Conservation (phyloP, 1,140 invertebrate species). For the Polypedilum vanderplanki region DNA sequence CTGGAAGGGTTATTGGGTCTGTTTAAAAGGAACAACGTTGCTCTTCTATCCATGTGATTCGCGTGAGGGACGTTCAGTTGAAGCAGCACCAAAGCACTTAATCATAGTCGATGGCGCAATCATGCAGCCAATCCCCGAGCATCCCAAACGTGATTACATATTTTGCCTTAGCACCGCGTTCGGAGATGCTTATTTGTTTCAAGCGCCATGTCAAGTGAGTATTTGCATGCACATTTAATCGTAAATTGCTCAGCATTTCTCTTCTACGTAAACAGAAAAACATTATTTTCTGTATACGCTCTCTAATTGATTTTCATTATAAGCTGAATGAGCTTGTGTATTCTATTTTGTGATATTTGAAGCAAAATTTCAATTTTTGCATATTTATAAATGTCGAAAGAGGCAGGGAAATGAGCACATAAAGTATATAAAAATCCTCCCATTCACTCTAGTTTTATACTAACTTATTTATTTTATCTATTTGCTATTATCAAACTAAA, state of each 20-base stretch:
- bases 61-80: conserved; percentile 79
- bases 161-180: conserved; percentile 97
- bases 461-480: too few species aligned
- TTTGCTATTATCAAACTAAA: too few species aligned
- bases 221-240: too few species aligned
- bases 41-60: conserved; percentile 95
- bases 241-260: too few species aligned
- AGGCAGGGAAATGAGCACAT: not conserved
- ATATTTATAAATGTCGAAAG: not conserved
- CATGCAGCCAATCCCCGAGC: conserved; percentile 96
- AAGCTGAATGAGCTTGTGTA: not conserved
- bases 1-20: conserved; percentile 98
- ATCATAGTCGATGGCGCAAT: conserved; percentile 97
- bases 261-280: not conserved
- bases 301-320: conserved; percentile 9
- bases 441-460: too few species aligned
- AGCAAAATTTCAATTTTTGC: conserved; percentile 5
- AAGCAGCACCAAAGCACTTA: conserved; percentile 87
- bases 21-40: conserved; percentile 92
- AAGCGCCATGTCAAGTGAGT: conserved; percentile 71
- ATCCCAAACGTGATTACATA: conserved; percentile 95
- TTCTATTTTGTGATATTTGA: not conserved
- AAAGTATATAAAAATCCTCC: too few species aligned
- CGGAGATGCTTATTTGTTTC: conserved; percentile 95
- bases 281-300: not conserved